Evolutionary conservation across 2,113 vertebrate species (phyloP).

Genomic region (Rhinopomastus cyanomelas): DNA sequence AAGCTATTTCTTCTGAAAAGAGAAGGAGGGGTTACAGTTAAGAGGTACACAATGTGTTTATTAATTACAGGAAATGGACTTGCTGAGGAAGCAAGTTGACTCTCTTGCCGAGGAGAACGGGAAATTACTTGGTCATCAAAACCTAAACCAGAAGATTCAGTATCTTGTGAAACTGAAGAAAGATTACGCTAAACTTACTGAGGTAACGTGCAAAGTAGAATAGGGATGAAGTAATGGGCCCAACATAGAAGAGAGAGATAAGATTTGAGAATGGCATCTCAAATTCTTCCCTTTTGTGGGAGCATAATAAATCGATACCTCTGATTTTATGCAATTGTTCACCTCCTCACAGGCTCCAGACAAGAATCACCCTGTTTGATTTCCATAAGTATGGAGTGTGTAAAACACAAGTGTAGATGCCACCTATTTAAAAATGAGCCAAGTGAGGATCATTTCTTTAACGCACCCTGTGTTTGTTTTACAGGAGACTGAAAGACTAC

Average conservation of each 20-base stretch:
- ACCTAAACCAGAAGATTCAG: conserved; percentile 94
- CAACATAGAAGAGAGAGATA: background rate
- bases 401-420: background rate
- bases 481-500: conserved; percentile 85
- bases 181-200: conserved; percentile 85
- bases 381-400: background rate
- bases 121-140: conserved; percentile 92
- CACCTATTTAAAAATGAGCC: background rate
- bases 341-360: background rate
- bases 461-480: background rate
- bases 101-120: conserved; percentile 91
- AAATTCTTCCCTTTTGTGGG: background rate
- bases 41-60: background rate
- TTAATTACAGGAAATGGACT: conserved; percentile 81
- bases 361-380: background rate
- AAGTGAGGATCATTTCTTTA: background rate
- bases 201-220: conserved; percentile 72
- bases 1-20: background rate
- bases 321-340: background rate
- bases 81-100: conserved; percentile 85
- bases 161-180: conserved; percentile 95
- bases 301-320: background rate
- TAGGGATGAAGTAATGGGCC: background rate
- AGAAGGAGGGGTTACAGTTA: background rate
- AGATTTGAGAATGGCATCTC: background rate